Conservation (phyloP, 2,113 vertebrate species). For the Mixornis gularis region DNA sequence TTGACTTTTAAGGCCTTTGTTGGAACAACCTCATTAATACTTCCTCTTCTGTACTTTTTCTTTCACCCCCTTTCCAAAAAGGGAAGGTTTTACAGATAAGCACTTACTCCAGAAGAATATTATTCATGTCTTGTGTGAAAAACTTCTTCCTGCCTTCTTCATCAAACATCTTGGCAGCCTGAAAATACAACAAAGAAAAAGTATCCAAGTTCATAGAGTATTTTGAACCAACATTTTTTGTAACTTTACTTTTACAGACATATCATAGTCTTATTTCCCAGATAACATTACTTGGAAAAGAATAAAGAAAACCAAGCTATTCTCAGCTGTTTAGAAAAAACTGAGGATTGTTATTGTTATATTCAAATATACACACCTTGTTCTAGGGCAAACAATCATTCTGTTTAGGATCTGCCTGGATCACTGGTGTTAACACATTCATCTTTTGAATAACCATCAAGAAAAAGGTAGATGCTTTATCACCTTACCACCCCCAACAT, state of each 20-base stretch:
- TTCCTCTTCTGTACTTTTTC: conserved; percentile 50
- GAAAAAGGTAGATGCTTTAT: background rate
- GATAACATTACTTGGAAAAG: background rate
- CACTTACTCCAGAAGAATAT: conserved; percentile 98
- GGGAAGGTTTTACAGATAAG: conserved; percentile 53
- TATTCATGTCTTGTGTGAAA: conserved; percentile 99
- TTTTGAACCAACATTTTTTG: background rate
- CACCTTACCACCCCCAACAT: background rate
- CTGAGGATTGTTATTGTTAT: background rate
- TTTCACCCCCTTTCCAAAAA: conserved; percentile 41
- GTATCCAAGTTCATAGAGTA: background rate
- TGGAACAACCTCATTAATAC: conserved; percentile 40
- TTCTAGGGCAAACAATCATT: background rate
- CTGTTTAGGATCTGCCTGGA: background rate
- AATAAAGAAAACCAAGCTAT: background rate
- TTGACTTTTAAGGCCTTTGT: conserved; percentile 46
- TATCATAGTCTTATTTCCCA: background rate
- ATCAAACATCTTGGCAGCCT: conserved; percentile 96
- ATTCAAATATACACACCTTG: background rate
- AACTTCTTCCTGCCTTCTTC: conserved; percentile 98
- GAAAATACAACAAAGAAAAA: conserved; percentile 10
- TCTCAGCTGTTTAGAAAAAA: background rate
- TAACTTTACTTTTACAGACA: background rate
- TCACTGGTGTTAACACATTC: background rate
- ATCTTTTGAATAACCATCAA: background rate